phyloP scores from a whole-genome alignment of 2,113 vertebrate species.

The Gallinago jamesoni region DNA sequence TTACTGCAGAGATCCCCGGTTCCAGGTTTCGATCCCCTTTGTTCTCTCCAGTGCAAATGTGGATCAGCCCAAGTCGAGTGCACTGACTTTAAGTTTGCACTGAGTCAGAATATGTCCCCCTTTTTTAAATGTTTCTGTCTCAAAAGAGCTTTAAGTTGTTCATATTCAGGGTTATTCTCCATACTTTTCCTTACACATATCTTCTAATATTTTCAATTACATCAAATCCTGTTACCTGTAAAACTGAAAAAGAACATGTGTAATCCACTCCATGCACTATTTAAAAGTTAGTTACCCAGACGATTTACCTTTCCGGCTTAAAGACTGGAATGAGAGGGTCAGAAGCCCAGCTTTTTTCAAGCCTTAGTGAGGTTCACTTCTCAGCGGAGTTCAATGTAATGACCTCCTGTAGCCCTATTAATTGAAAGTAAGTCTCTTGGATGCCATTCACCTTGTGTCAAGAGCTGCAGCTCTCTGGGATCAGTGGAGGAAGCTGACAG shows the following conservation, averaged over 20 bases:
- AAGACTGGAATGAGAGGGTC: not conserved
- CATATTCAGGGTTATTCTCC: not conserved
- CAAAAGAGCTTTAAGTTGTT: not conserved
- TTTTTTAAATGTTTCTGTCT: not conserved
- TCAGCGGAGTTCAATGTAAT: not conserved
- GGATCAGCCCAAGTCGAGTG: not conserved
- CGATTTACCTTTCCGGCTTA: not conserved
- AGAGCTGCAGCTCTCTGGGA: not conserved
- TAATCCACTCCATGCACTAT: not conserved
- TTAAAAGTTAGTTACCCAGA: not conserved
- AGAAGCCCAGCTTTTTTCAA: not conserved
- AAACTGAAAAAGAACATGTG: not conserved
- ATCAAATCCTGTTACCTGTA: not conserved
- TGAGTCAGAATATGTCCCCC: not conserved
- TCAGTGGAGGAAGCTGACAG: not conserved
- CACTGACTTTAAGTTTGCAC: not conserved
- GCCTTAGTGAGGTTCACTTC: not conserved
- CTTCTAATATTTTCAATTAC: not conserved
- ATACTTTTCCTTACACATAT: not conserved
- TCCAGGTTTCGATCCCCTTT: not conserved
- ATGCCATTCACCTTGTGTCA: not conserved
- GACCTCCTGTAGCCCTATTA: not conserved
- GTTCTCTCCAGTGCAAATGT: not conserved
- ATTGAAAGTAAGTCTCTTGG: not conserved
- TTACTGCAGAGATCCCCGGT: not conserved